These are phyloP conservation scores for Helostoma temminkii DNA, from an alignment of 2,797 vertebrate genomes.

Conservation along the genomic window DNA sequence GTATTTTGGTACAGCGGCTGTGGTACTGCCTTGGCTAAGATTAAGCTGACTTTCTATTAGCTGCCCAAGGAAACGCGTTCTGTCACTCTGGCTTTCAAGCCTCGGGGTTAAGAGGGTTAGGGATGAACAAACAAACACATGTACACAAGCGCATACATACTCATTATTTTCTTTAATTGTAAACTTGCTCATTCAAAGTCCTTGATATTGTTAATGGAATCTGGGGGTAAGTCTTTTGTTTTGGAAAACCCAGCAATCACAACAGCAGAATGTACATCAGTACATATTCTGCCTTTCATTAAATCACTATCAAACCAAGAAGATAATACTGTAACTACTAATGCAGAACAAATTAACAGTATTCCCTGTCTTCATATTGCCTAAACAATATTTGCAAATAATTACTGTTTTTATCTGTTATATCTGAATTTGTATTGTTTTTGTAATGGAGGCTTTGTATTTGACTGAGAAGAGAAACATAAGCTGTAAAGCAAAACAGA, in stretches of 20 bases:
- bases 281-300: conserved; percentile 8
- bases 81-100: conserved; percentile 59
- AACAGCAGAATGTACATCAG: conserved; percentile 6
- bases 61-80: conserved; percentile 62
- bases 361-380: conserved; percentile 36
- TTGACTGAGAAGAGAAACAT: neutral
- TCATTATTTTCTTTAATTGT: conserved; percentile 27
- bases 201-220: conserved; percentile 41
- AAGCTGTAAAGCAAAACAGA: too few relatives aligned
- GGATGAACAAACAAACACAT: conserved; percentile 51
- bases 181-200: conserved; percentile 39
- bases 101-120: conserved; percentile 62
- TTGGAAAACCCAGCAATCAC: conserved; percentile 29
- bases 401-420: conserved; percentile 31
- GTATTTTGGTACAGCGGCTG: conserved; percentile 41
- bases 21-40: conserved; percentile 57
- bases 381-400: conserved; percentile 35
- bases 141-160: conserved; percentile 19
- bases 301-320: conserved; percentile 10
- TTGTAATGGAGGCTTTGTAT: conserved; percentile 10
- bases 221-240: conserved; percentile 48
- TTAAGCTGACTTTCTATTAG: conserved; percentile 68
- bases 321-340: conserved; percentile 27
- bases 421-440: conserved; percentile 13
- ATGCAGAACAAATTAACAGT: conserved; percentile 38